Evolutionary conservation across 1,140 invertebrate genomes (phyloP).

Genomic region (Acromyrmex echinatior): DNA sequence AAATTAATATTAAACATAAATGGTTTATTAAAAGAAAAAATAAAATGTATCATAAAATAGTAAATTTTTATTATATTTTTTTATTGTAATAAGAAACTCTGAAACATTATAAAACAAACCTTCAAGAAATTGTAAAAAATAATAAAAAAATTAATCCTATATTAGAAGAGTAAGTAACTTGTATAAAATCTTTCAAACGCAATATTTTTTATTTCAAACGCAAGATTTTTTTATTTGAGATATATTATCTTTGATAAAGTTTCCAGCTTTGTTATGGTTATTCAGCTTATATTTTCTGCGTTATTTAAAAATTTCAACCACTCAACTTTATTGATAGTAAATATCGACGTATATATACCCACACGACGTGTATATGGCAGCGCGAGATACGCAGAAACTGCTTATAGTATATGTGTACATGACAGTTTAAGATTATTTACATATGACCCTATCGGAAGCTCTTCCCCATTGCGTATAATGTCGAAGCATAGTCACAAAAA

Average conservation of each 20-base stretch:
- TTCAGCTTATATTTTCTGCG: background rate
- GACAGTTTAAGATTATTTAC: slow-evolving; percentile 54
- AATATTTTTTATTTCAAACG: background rate
- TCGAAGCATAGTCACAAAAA: background rate
- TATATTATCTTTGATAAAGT: background rate
- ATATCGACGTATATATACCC: background rate
- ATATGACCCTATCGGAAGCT: background rate
- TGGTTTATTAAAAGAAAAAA: too few species aligned
- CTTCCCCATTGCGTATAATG: background rate
- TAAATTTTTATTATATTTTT: too few species aligned
- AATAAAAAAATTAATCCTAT: background rate
- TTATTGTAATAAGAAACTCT: too few species aligned
- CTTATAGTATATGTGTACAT: background rate
- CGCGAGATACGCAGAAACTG: background rate
- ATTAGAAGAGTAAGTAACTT: background rate
- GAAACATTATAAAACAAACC: too few species aligned
- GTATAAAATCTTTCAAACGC: background rate
- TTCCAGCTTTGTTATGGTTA: background rate
- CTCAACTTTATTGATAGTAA: background rate
- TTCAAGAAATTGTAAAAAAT: too few species aligned
- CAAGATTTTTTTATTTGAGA: background rate
- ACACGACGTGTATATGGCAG: background rate
- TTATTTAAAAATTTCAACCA: slow-evolving; percentile 23
- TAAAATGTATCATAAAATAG: too few species aligned
- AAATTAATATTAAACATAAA: too few species aligned